These are phyloP conservation scores for Heliconius congener DNA, from an alignment of 1,140 invertebrate species.

Conservation along the genomic window DNA sequence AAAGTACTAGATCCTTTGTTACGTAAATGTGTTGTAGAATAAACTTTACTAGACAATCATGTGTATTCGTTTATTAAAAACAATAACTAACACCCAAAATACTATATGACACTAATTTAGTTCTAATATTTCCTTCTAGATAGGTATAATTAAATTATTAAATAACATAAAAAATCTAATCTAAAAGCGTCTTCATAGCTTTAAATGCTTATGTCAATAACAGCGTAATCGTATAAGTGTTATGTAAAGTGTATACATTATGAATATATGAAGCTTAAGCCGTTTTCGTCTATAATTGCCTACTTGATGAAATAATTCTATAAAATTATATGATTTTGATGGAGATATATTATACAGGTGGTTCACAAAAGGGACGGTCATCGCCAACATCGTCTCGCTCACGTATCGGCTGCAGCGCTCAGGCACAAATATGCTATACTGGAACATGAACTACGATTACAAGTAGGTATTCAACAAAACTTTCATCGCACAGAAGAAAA, in stretches of 20 bases:
- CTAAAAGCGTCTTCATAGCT: conserved; percentile 7
- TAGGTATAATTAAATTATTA: not conserved
- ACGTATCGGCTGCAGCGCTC: conserved; percentile 68
- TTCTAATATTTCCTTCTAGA: conserved; percentile 9
- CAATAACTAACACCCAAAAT: not conserved
- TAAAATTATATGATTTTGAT: not conserved
- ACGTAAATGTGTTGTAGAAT: conserved; percentile 15
- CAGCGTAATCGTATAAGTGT: conserved; percentile 7
- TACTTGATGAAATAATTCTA: not conserved
- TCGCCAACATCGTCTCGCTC: conserved; percentile 57
- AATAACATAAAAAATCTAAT: not conserved
- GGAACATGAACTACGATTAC: conserved; percentile 76
- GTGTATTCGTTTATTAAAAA: not conserved
- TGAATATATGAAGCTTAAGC: conserved; percentile 13
- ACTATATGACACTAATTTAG: conserved; percentile 5
- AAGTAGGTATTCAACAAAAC: conserved; percentile 51
- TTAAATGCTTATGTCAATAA: conserved; percentile 6
- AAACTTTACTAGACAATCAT: conserved; percentile 10
- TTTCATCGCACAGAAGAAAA: conserved; percentile 7
- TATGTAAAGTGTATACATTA: conserved; percentile 13
- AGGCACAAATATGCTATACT: conserved; percentile 78
- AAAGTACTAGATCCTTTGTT: conserved; percentile 30
- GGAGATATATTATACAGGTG: conserved; percentile 50
- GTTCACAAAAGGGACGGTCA: conserved; percentile 70
- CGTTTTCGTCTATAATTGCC: conserved; percentile 16